Evolutionary conservation across 2,797 vertebrate species (phyloP), one percentile per base, ranked within the genome.

Genomic region (Peromyscus melanophrys): DNA sequence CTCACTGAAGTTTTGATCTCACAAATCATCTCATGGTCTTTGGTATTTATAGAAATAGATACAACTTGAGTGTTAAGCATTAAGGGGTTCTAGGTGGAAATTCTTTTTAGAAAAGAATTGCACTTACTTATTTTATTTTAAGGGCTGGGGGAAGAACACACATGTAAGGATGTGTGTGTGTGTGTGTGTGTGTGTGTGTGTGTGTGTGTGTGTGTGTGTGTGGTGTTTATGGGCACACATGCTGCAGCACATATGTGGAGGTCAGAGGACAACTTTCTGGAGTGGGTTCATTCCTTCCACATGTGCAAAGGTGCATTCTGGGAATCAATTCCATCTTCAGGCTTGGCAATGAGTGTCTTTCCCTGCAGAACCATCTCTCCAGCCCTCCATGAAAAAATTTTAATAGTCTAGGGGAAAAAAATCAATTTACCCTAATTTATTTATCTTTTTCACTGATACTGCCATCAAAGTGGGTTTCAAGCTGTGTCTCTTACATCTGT

Each of bases 1-100:
- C 93, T 97, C 0, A 46, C 84, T 67, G 21, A 93, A 96, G 94
- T 96, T 89, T 37, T 19, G 55, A 27, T 95, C 94, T 92, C 43
- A 16, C 4, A 4, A 57, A 31, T 55, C 87, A 55, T 55, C 17
- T 6, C 77, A 55, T 10, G 34, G 46, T 27, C 57, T 92, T 81
- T 63, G 21, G 37, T 86, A 69, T 75, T 78, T 90, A 63, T 37
- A 92, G 49, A 65, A 57, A 85, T 21, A 29, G 29, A 65, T 49
- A 65, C 10, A 31, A 16, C 87, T 65, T 83, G 55, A 75, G 14
- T 46, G 21, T 29, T 96, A 46, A 92, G 34, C 19, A 46, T 75
- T 97, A 37, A 73, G 10, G 0, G 84, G 23, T 92, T 16, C 55
- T 92, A 46, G 55, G 55, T 37, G 17, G 34, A 91, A 90, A 81